Conservation (phyloP, 2,797 vertebrate species). For the Picus viridis region DNA sequence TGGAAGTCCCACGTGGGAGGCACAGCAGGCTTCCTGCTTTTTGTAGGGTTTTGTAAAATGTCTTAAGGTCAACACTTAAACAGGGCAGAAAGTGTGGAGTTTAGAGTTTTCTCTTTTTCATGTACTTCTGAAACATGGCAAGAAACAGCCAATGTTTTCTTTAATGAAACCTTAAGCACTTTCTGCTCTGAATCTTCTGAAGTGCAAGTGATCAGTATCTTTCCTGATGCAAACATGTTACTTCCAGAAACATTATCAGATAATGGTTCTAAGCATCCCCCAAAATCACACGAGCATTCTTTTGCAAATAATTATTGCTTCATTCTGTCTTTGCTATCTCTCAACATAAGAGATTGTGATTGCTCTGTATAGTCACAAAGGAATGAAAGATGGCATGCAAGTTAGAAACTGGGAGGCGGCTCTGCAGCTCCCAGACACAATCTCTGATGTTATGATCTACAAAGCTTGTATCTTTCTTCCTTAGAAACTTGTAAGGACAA, state of each 20-base stretch:
- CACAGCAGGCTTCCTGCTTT: neutral
- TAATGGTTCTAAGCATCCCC: neutral
- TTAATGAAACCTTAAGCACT: constrained; percentile 48
- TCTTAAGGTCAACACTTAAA: neutral
- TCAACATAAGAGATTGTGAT: constrained; percentile 25
- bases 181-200: constrained; percentile 57
- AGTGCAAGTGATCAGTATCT: constrained; percentile 11
- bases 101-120: neutral
- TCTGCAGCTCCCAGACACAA: constrained; percentile 40
- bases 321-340: constrained; percentile 17
- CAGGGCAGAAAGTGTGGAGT: too few species aligned
- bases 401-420: constrained; percentile 5
- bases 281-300: neutral
- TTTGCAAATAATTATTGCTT: constrained; percentile 24
- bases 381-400: neutral
- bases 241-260: constrained; percentile 39
- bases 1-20: neutral
- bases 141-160: constrained; percentile 18
- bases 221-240: neutral
- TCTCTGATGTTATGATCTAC: constrained; percentile 53
- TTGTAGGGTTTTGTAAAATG: neutral
- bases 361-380: constrained; percentile 9
- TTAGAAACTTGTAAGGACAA: constrained; percentile 41
- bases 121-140: neutral
- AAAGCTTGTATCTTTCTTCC: constrained; percentile 33